Conservation (phyloP, 2,113 vertebrate species). For the Mungos mungo region DNA sequence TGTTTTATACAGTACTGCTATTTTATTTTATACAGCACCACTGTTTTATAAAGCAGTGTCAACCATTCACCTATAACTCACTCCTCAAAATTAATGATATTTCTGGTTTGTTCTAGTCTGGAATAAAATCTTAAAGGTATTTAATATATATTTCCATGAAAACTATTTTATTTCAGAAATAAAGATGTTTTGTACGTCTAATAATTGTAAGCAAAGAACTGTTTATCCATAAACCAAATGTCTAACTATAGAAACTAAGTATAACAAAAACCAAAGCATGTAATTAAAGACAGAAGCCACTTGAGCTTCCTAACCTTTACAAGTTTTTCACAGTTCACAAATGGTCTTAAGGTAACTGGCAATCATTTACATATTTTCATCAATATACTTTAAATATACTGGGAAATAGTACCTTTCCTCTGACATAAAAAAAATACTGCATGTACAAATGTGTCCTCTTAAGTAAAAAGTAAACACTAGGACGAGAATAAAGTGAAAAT, state of each 20-base stretch:
- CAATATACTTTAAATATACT: background rate
- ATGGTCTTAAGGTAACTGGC: background rate
- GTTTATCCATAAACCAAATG: background rate
- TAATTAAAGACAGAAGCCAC: background rate
- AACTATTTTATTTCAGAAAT: slow-evolving; percentile 19
- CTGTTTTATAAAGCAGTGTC: background rate
- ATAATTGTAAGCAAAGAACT: background rate
- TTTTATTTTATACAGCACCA: background rate
- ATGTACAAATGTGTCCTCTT: background rate
- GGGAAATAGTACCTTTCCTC: background rate
- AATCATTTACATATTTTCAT: slow-evolving; percentile 30
- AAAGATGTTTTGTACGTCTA: background rate
- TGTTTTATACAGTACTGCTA: background rate
- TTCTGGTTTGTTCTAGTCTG: background rate
- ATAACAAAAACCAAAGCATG: background rate
- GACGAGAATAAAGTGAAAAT: background rate
- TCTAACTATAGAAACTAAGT: background rate
- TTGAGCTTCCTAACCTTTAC: background rate
- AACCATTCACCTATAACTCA: background rate
- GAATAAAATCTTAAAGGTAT: background rate
- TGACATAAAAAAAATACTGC: background rate
- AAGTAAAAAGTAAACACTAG: background rate
- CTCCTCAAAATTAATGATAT: background rate
- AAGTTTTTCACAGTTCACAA: slow-evolving; percentile 30
- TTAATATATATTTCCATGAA: background rate